Evolutionary conservation across 53 echinoderm and acorn worm species (phyloP), one percentile per base, ranked within the genome.

Genomic region (Crossaster papposus): DNA sequence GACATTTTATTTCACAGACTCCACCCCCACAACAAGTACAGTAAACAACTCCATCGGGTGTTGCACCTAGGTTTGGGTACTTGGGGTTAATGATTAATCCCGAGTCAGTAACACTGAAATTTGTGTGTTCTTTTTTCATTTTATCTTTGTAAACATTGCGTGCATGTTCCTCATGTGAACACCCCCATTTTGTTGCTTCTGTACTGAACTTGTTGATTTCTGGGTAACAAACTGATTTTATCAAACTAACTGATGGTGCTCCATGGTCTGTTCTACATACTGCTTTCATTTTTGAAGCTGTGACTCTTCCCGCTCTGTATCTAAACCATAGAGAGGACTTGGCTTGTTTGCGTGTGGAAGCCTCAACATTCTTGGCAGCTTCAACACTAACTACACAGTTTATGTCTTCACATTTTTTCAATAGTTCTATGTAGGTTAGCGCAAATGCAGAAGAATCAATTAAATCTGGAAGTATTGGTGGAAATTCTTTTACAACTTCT

Each of bases 221-320:
- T 17, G 74, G 74, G 74, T 73, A 73, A 73, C 74, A 73, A 14
- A 73, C 13, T 14, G 74, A 73, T 73, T 35, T 73, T 17, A 73
- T 73, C 2, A 73, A 20, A 20, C 74, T 73, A 17, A 73, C 15
- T 73, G 74, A 14, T 17, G 35, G 36, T 34, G 74, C 33, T 35
- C 34, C 74, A 34, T 33, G 29, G 30, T 70, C 74, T 33, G 74
- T 73, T 20, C 28, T 73, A 20, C 74, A 73, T 15, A 73, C 74
- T 13, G 15, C 22, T 12, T 73, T 73, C 74, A 73, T 73, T 20
- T 73, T 73, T 20, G 35, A 73, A 2, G 74, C 74, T 2, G 74
- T 73, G 15, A 73, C 5, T 73, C 36, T 4, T 73, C 74, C 74
- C 14, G 74, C 74, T 35, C 74, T 14, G 74, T 73, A 73, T 32